Conservation (phyloP, 2,888 invertebrate species). For the Protophormia terraenovae region DNA sequence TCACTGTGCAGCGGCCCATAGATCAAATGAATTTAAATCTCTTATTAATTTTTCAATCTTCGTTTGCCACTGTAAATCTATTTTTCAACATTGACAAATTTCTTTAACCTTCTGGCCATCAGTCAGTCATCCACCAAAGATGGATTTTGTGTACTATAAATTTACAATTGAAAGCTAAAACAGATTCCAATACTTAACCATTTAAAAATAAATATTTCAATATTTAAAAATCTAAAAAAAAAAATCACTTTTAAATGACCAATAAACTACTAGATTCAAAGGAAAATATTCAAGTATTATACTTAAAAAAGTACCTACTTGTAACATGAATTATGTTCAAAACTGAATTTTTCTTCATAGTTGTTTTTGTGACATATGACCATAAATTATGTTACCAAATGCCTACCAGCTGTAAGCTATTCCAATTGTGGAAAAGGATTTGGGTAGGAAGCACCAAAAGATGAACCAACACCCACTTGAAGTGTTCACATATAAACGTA, state of each 20-base stretch:
- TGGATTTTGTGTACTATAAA: not conserved
- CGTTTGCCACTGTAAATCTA: not conserved
- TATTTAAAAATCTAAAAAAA: constrained; percentile 31
- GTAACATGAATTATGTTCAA: constrained; percentile 56
- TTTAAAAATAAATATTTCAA: constrained; percentile 46
- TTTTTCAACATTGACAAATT: not conserved
- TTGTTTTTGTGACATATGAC: constrained; percentile 58
- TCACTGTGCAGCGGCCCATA: too few species aligned
- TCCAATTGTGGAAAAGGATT: not conserved
- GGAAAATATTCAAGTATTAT: not conserved
- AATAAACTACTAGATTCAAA: constrained; percentile 55
- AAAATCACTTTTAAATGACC: constrained; percentile 53
- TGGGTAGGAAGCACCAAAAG: constrained; percentile 12
- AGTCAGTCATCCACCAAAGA: not conserved
- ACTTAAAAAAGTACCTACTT: not conserved
- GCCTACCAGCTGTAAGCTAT: constrained; percentile 55
- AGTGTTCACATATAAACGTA: constrained; percentile 4
- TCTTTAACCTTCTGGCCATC: not conserved
- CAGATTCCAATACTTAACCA: not conserved
- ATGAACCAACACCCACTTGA: constrained; percentile 57
- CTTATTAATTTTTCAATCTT: not conserved
- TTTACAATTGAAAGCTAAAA: not conserved
- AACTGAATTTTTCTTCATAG: not conserved
- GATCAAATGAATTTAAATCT: not conserved
- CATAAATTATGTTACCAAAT: constrained; percentile 63